Evolutionary conservation across 2,888 invertebrate genomes (phyloP).

Genomic region (Tetheella fluctuosa): DNA sequence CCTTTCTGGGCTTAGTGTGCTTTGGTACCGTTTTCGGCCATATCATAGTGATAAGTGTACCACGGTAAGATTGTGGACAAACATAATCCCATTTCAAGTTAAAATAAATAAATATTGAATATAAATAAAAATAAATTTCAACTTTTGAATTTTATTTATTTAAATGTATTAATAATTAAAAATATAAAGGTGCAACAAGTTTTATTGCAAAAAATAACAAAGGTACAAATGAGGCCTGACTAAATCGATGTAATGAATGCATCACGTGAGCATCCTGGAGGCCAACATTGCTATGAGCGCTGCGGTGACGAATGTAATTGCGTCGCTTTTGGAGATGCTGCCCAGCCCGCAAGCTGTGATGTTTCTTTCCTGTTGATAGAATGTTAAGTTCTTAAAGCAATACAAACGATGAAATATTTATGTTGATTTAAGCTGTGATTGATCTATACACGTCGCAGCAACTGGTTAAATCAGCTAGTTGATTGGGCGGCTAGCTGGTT

Average conservation of each 20-base stretch:
- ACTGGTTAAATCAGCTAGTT: too few species aligned
- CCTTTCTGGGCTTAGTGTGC: too few species aligned
- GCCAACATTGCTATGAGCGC: conserved; percentile 38
- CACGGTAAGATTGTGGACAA: too few species aligned
- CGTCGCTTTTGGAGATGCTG: conserved; percentile 48
- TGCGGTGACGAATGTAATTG: conserved; percentile 41
- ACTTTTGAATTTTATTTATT: conserved; percentile 13
- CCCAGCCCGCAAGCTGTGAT: conserved; percentile 71
- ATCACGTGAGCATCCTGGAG: conserved; percentile 39
- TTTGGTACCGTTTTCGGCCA: too few species aligned
- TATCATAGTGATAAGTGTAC: too few species aligned
- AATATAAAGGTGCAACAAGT: conserved; percentile 63
- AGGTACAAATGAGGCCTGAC: conserved; percentile 61
- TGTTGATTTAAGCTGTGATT: too few species aligned
- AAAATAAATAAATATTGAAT: too few species aligned
- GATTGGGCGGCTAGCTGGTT: too few species aligned
- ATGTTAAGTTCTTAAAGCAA: not conserved
- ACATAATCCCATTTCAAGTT: too few species aligned
- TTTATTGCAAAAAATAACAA: conserved; percentile 78
- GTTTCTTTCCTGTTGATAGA: conserved; percentile 61
- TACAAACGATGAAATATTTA: too few species aligned
- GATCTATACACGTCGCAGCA: too few species aligned
- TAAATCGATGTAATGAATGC: conserved; percentile 17
- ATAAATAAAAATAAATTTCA: not conserved
- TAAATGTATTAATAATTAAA: conserved; percentile 22